These are phyloP conservation scores for Eucriotettix oculatus DNA, from an alignment of 2,888 invertebrate genomes.

Conservation along the genomic window DNA sequence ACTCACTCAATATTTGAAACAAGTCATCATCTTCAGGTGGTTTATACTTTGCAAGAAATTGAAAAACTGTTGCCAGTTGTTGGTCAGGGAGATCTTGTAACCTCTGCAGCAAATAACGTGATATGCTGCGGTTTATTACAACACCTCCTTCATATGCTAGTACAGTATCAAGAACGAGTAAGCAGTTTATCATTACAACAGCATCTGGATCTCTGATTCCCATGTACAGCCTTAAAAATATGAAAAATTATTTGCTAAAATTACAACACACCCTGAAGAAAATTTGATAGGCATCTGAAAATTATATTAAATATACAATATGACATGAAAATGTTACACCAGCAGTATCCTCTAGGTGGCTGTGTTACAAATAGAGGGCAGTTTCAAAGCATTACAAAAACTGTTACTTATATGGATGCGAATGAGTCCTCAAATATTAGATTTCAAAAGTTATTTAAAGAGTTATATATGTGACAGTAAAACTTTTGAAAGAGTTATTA, in stretches of 20 bases:
- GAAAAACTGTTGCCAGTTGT: conserved; percentile 12
- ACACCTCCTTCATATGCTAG: conserved; percentile 13
- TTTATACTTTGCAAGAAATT: conserved; percentile 12
- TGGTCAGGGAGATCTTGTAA: conserved; percentile 10
- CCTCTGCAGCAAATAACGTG: conserved; percentile 8
- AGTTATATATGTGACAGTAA: too few species aligned
- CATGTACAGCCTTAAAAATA: conserved; percentile 9
- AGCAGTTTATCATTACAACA: conserved; percentile 8
- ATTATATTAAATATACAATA: too few species aligned
- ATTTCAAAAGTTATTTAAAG: too few species aligned
- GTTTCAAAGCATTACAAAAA: too few species aligned
- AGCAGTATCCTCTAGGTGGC: too few species aligned
- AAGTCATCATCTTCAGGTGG: conserved; percentile 12
- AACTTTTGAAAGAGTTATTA: too few species aligned
- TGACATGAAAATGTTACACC: too few species aligned
- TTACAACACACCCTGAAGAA: too few species aligned
- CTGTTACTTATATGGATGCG: too few species aligned
- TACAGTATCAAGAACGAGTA: conserved; percentile 11
- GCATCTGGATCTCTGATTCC: conserved; percentile 11
- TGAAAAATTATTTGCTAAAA: not conserved
- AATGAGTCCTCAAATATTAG: too few species aligned
- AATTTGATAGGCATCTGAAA: too few species aligned
- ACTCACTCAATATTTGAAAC: conserved; percentile 12
- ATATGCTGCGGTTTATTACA: conserved; percentile 11
- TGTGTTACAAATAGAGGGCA: too few species aligned